Evolutionary conservation across 2,113 vertebrate species (phyloP).

Genomic region (Saccopteryx bilineata): DNA sequence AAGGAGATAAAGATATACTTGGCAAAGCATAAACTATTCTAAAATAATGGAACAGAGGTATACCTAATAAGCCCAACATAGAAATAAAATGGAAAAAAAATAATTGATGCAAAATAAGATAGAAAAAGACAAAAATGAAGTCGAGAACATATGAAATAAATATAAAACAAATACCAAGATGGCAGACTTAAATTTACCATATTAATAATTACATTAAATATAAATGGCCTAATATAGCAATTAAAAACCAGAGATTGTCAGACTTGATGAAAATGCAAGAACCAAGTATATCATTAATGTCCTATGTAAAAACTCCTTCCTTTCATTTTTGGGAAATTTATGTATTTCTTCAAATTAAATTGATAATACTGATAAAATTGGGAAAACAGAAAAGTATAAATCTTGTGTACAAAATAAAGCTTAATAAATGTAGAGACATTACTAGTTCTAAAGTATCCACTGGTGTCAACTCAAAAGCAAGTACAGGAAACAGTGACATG

Average conservation of each 20-base stretch:
- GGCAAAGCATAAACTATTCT: neutral
- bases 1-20: neutral
- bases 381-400: neutral
- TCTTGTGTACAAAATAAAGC: neutral
- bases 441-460: neutral
- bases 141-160: neutral
- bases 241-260: neutral
- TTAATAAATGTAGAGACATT: neutral
- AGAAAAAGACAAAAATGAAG: neutral
- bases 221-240: neutral
- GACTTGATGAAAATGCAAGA: neutral
- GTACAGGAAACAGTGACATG: neutral
- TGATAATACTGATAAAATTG: neutral
- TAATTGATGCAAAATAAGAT: neutral
- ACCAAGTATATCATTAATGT: neutral
- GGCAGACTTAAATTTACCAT: neutral
- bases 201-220: neutral
- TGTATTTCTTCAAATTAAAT: neutral
- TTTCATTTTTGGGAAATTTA: neutral
- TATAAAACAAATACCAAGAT: neutral
- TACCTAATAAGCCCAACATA: neutral
- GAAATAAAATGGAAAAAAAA: conserved; percentile 25
- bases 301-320: neutral
- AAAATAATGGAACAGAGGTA: neutral
- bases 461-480: neutral